Conservation (phyloP, 2,113 vertebrate species). For the Cyphomyrus plagiostoma region DNA sequence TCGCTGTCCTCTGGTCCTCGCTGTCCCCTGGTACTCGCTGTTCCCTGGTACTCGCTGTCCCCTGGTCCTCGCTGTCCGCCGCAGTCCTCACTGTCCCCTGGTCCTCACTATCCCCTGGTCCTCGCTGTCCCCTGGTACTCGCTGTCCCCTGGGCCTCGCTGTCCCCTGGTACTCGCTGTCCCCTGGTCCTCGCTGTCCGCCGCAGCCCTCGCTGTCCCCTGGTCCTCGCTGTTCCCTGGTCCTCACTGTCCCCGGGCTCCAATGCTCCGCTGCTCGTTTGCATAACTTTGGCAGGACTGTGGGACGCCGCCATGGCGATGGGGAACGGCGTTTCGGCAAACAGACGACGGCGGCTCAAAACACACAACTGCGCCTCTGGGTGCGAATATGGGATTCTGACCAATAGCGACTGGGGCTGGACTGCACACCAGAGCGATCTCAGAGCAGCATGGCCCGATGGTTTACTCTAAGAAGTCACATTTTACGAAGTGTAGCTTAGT, state of each 20-base stretch:
- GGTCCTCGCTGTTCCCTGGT: conserved; percentile 34
- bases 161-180: no score
- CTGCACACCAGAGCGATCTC: background rate
- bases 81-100: no score
- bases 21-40: no score
- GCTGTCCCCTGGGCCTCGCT: no score
- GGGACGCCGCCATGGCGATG: conserved; percentile 43
- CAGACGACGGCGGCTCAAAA: conserved; percentile 54
- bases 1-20: no score
- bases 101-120: background rate
- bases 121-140: no score
- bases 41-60: no score
- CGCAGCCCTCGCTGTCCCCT: background rate
- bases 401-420: background rate
- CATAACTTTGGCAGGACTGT: conserved; percentile 56
- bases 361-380: conserved; percentile 27
- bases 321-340: conserved; percentile 49
- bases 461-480: background rate
- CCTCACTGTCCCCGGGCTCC: conserved; percentile 44
- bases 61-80: no score
- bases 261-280: conserved; percentile 55
- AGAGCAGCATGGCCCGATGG: background rate
- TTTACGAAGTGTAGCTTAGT: background rate
- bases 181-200: conserved; percentile 18
- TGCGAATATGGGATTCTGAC: background rate